A percentile compares a stretch with the other conserved stretches of the same genome.
phyloP scores from a whole-genome alignment of 2,888 invertebrate genomes.

The Cordylochernes scorpioides region DNA sequence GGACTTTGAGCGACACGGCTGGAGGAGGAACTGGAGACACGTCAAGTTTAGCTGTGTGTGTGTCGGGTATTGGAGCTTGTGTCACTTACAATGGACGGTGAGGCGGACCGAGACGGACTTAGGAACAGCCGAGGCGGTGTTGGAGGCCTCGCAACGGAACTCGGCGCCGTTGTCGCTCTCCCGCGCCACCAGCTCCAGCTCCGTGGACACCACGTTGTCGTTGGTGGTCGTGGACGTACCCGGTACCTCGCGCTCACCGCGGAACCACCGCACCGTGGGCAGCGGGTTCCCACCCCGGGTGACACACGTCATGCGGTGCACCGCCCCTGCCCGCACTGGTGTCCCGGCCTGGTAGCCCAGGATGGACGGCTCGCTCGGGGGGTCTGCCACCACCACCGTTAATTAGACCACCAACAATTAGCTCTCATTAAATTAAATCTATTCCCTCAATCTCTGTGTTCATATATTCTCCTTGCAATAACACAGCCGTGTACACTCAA shows the following conservation, averaged over 20 bases:
- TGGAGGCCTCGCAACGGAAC: slow-evolving; percentile 74
- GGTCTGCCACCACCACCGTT: slow-evolving; percentile 36
- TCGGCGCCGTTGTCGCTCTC: slow-evolving; percentile 77
- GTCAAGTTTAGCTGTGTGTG: too few species aligned
- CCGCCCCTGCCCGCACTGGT: slow-evolving; percentile 51
- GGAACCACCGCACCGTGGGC: slow-evolving; percentile 77
- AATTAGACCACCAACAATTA: not conserved
- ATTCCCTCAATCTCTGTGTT: not conserved
- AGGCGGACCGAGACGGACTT: slow-evolving; percentile 53
- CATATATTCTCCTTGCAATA: too few species aligned
- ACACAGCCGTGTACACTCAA: not conserved
- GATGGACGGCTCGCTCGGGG: slow-evolving; percentile 67
- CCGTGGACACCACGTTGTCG: slow-evolving; percentile 52
- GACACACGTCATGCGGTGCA: slow-evolving; percentile 64
- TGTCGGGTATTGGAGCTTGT: too few species aligned
- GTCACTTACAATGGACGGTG: slow-evolving; percentile 74
- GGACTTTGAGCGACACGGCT: slow-evolving; percentile 52
- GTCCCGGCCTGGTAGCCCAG: slow-evolving; percentile 62
- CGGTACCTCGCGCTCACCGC: slow-evolving; percentile 69
- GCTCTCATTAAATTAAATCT: not conserved
- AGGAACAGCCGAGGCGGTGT: slow-evolving; percentile 62
- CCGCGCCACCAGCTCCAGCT: slow-evolving; percentile 57
- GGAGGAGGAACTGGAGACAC: slow-evolving; percentile 64
- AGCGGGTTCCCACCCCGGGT: slow-evolving; percentile 82
- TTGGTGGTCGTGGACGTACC: slow-evolving; percentile 43